phyloP scores from a whole-genome alignment of 2,113 vertebrate genomes.

The Sterrhoptilus dennistouni region DNA sequence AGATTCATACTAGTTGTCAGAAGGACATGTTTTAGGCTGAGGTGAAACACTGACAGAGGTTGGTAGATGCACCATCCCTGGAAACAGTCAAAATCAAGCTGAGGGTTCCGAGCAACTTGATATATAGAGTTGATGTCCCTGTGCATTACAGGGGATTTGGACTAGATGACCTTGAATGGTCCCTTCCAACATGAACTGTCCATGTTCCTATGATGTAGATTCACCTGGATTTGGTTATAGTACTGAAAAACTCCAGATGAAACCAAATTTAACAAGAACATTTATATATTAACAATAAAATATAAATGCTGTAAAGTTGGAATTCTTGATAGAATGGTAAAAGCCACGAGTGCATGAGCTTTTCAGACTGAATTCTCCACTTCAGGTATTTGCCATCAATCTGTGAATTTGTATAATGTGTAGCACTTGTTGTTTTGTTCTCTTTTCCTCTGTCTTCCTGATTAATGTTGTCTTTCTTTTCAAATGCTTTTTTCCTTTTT shows the following conservation, averaged over 20 bases:
- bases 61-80: background rate
- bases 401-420: background rate
- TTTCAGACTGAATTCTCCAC: background rate
- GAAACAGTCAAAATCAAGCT: background rate
- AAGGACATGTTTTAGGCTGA: fast-evolving
- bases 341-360: background rate
- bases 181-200: background rate
- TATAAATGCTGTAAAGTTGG: background rate
- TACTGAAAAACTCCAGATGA: background rate
- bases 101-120: background rate
- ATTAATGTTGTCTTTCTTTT: slow-evolving; percentile 10
- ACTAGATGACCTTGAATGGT: background rate
- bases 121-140: background rate
- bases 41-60: background rate
- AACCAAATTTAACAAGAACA: background rate
- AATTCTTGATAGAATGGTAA: background rate
- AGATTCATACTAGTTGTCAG: background rate
- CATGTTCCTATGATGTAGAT: background rate
- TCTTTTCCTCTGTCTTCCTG: background rate
- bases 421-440: background rate
- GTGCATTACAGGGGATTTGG: fast-evolving
- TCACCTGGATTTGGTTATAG: background rate
- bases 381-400: background rate
- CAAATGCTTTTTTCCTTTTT: background rate
- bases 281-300: background rate